Percentiles rank a stretch among this genome's conserved stretches.
Conservation (phyloP, 2,113 vertebrate genomes). For the Galemys pyrenaicus region DNA sequence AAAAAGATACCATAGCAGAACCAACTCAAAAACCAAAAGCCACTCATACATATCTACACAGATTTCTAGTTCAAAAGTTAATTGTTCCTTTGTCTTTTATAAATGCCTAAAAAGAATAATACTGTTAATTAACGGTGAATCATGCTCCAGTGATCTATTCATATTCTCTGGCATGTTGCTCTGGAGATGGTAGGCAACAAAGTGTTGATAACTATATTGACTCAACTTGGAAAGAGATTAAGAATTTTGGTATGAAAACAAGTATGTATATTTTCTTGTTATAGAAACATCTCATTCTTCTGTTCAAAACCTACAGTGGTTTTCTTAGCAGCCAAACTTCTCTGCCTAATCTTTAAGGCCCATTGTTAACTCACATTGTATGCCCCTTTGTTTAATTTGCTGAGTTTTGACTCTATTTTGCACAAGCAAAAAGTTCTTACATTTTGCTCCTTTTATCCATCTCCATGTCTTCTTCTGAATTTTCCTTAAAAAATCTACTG, state of each 20-base stretch:
- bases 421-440: not conserved
- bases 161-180: constrained; percentile 64
- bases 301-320: constrained; percentile 35
- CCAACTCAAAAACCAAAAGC: constrained; percentile 35
- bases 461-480: not conserved
- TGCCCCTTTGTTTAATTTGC: not conserved
- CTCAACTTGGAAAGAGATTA: constrained; percentile 77
- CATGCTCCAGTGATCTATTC: constrained; percentile 74
- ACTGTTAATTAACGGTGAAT: constrained; percentile 78
- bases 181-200: constrained; percentile 72
- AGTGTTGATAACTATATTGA: constrained; percentile 78
- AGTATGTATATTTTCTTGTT: constrained; percentile 71
- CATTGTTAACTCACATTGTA: not conserved
- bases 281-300: constrained; percentile 64
- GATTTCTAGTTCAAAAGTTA: constrained; percentile 62
- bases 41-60: constrained; percentile 9
- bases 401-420: not conserved
- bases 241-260: constrained; percentile 74
- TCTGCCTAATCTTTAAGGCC: not conserved
- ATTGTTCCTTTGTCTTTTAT: constrained; percentile 74
- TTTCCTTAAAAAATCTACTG: not conserved
- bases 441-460: not conserved
- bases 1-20: constrained; percentile 39
- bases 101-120: constrained; percentile 70
- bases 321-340: constrained; percentile 27